These are phyloP conservation scores for Labrus mixtus DNA, from an alignment of 2,113 vertebrate species.

Conservation along the genomic window DNA sequence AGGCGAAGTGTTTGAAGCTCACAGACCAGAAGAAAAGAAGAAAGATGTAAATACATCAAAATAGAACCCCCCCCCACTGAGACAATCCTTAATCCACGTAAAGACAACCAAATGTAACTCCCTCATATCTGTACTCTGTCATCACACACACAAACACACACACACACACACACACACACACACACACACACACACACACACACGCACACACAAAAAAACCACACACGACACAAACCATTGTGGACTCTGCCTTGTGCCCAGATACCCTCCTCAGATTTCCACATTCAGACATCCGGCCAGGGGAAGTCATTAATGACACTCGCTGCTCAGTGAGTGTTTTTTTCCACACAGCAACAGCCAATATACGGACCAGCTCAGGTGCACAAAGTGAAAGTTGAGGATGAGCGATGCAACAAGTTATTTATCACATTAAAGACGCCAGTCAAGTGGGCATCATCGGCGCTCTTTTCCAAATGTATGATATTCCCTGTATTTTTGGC, in stretches of 20 bases:
- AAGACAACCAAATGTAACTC: slow-evolving; percentile 8
- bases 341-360: slow-evolving; percentile 21
- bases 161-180: slow-evolving; percentile 14
- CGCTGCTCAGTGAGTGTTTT: slow-evolving; percentile 49
- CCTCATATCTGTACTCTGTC: background rate
- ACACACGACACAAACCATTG: slow-evolving; percentile 35
- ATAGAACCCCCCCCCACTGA: background rate
- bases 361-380: slow-evolving; percentile 36
- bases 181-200: slow-evolving; percentile 17
- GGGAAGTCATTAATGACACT: slow-evolving; percentile 63
- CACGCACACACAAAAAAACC: slow-evolving; percentile 20
- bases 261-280: slow-evolving; percentile 67
- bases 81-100: background rate
- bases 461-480: too few species aligned
- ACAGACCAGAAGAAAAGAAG: background rate
- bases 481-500: too few species aligned
- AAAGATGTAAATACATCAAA: background rate
- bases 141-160: background rate
- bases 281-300: slow-evolving; percentile 50
- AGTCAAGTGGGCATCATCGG: too few species aligned
- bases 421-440: slow-evolving; percentile 11
- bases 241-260: slow-evolving; percentile 38
- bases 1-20: background rate
- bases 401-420: background rate
- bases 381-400: slow-evolving; percentile 4